A percentile compares a stretch with the other conserved stretches of the same genome.
Evolutionary conservation across 2,888 invertebrate species (phyloP).

Genomic region (Scaptomyza caliginosa): DNA sequence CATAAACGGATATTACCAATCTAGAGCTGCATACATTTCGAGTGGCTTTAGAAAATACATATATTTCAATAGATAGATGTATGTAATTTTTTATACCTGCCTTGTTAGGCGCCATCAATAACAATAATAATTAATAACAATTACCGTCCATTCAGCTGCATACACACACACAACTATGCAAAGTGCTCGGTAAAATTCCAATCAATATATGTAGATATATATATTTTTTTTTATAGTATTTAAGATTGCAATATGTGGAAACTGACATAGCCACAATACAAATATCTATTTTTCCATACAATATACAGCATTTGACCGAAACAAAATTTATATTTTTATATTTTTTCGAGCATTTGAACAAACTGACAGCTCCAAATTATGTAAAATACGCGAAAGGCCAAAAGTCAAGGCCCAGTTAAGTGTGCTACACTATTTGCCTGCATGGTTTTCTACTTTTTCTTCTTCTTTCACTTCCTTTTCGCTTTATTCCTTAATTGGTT

Average conservation of each 20-base stretch:
- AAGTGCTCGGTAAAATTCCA: constrained; percentile 22
- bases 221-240: background rate
- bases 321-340: constrained; percentile 31
- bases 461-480: background rate
- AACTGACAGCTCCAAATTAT: constrained; percentile 33
- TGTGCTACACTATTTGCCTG: constrained; percentile 25
- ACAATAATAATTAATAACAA: constrained; percentile 80
- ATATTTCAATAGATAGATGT: background rate
- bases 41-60: constrained; percentile 21
- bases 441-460: background rate
- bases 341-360: constrained; percentile 29
- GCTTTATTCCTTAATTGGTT: constrained; percentile 30
- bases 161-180: background rate
- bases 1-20: constrained; percentile 51
- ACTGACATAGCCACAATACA: constrained; percentile 18
- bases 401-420: constrained; percentile 46
- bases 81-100: background rate
- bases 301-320: background rate
- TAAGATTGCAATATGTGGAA: constrained; percentile 13
- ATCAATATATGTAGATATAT: constrained; percentile 55
- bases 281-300: background rate
- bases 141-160: constrained; percentile 56
- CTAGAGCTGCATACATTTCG: constrained; percentile 40
- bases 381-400: constrained; percentile 30
- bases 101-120: constrained; percentile 71